These are phyloP conservation scores for Acanthochromis polyacanthus DNA, from an alignment of 2,113 vertebrate species.

Conservation along the genomic window DNA sequence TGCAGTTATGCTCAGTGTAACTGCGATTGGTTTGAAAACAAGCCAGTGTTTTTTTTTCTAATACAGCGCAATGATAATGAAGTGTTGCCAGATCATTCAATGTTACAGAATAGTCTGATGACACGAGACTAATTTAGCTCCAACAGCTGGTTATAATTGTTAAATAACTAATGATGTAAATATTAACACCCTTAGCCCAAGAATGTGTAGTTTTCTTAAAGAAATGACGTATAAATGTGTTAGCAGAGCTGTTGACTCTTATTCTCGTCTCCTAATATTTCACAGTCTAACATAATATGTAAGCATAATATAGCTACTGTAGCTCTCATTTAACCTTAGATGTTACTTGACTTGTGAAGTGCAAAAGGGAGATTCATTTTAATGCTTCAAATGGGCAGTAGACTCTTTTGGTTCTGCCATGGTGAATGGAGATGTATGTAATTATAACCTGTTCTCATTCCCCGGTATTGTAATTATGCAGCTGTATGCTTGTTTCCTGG, in stretches of 20 bases:
- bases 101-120: too few relatives aligned
- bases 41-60: too few relatives aligned
- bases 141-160: too few relatives aligned
- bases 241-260: too few relatives aligned
- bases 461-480: too few relatives aligned
- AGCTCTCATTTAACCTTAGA: slow-evolving; percentile 15
- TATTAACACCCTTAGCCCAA: too few relatives aligned
- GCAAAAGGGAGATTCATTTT: not conserved
- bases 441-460: not conserved
- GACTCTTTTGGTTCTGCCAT: not conserved
- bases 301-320: not conserved
- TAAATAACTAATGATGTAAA: slow-evolving; percentile 7
- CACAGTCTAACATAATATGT: not conserved
- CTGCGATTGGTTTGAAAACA: too few relatives aligned
- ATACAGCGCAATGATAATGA: too few relatives aligned
- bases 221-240: too few relatives aligned
- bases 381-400: not conserved
- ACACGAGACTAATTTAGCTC: too few relatives aligned
- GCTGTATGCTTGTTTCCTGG: not conserved
- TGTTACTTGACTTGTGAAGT: not conserved
- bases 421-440: not conserved
- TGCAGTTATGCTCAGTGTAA: too few relatives aligned
- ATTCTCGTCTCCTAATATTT: not conserved
- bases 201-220: not conserved
- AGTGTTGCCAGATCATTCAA: too few relatives aligned